These are phyloP conservation scores for Zelleria hepariella DNA, from an alignment of 2,888 invertebrate species.

Conservation along the genomic window DNA sequence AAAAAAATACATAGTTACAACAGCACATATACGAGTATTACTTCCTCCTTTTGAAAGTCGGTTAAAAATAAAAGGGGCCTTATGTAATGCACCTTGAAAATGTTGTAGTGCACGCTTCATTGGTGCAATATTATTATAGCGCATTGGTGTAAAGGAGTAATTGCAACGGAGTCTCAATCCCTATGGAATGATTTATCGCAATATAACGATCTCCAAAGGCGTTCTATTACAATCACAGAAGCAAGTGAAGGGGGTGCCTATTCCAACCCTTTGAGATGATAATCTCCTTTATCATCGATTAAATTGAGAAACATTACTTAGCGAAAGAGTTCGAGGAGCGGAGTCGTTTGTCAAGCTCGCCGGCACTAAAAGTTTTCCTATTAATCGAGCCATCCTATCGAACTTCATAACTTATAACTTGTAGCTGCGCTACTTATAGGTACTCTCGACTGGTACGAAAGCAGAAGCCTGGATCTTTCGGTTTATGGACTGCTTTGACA, in stretches of 20 bases:
- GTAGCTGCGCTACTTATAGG: constrained; percentile 25
- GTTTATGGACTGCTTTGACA: too few species aligned
- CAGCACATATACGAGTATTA: too few species aligned
- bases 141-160: too few species aligned
- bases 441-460: not conserved
- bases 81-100: too few species aligned
- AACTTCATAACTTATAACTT: constrained; percentile 14
- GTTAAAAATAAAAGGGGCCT: too few species aligned
- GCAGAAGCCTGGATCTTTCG: not conserved
- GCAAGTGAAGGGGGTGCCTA: not conserved
- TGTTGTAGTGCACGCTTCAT: too few species aligned
- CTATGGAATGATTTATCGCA: not conserved
- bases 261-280: not conserved
- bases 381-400: constrained; percentile 6
- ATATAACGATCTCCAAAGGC: not conserved
- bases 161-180: not conserved
- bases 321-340: not conserved
- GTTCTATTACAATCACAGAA: not conserved
- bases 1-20: too few species aligned
- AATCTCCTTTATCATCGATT: not conserved
- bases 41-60: too few species aligned
- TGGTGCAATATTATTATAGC: too few species aligned
- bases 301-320: not conserved
- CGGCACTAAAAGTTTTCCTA: constrained; percentile 5
- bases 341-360: constrained; percentile 6